Percentiles rank a stretch among this genome's conserved stretches.
Conservation (phyloP, 2,888 invertebrate species). For the Dinocampus coccinellae region DNA sequence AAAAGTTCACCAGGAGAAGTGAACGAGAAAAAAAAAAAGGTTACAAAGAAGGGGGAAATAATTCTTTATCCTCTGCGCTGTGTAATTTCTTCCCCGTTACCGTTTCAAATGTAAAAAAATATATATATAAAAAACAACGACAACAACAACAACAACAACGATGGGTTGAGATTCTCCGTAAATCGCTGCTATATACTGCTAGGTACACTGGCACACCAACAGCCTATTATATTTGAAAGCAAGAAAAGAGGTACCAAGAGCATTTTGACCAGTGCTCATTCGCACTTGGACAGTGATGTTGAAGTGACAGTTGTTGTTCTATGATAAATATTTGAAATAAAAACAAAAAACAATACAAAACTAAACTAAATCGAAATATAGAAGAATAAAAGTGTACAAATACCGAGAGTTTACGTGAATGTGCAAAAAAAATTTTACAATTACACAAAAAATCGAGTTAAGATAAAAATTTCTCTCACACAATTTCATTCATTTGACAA, state of each 20-base stretch:
- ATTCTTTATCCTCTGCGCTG: conserved; percentile 37
- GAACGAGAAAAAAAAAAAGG: conserved; percentile 8
- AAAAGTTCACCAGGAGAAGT: neutral
- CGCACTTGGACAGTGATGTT: conserved; percentile 4
- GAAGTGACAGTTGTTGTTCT: neutral
- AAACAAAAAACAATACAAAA: too few relatives aligned
- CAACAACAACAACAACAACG: neutral
- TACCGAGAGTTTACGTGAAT: too few relatives aligned
- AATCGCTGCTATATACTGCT: neutral
- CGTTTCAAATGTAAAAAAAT: too few relatives aligned
- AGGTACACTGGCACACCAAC: conserved; percentile 1
- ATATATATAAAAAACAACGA: conserved; percentile 13
- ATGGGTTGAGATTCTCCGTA: neutral
- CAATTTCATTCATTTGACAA: neutral
- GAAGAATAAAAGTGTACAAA: neutral
- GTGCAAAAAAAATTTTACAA: too few relatives aligned
- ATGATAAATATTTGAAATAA: neutral
- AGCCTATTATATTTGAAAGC: neutral
- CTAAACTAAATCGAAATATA: neutral
- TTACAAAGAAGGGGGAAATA: too few relatives aligned
- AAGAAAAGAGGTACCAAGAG: neutral
- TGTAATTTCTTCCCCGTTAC: conserved; percentile 30
- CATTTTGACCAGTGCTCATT: conserved; percentile 19
- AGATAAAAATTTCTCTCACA: neutral
- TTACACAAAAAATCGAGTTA: too few relatives aligned